These are phyloP conservation scores for Scolopax bukidnonensis DNA, from an alignment of 2,797 vertebrate species.

Conservation along the genomic window DNA sequence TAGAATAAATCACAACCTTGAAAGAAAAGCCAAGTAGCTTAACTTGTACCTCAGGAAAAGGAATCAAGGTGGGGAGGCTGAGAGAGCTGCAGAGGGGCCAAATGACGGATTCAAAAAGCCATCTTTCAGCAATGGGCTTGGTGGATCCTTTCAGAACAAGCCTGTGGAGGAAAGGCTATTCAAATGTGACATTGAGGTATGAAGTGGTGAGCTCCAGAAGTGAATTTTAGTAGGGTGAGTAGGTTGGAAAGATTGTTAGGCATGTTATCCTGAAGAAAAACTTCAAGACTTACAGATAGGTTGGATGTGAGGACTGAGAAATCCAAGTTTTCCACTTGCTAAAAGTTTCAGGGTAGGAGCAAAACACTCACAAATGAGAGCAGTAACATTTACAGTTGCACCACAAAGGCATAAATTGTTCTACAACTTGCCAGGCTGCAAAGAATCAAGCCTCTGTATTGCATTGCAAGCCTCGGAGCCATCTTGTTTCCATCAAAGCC, in stretches of 20 bases:
- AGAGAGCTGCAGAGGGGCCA: not conserved
- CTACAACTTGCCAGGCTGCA: fast-evolving
- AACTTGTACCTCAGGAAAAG: not conserved
- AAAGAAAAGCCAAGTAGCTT: not conserved
- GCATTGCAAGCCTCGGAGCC: not conserved
- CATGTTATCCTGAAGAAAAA: not conserved
- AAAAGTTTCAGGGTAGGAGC: not conserved
- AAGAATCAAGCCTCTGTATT: not conserved
- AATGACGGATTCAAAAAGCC: not conserved
- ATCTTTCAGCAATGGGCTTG: not conserved
- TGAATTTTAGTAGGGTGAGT: not conserved
- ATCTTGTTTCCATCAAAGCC: not conserved
- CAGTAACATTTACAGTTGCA: not conserved
- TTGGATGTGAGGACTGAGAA: not conserved
- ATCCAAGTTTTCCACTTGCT: not conserved
- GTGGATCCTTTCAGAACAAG: not conserved
- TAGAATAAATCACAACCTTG: slow-evolving; percentile 37
- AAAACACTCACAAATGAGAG: not conserved
- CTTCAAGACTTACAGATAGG: not conserved
- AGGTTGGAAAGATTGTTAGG: not conserved
- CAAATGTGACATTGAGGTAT: not conserved
- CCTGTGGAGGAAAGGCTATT: not conserved
- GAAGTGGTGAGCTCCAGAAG: not conserved
- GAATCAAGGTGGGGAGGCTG: not conserved
- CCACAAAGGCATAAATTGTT: not conserved